Evolutionary conservation across 2,113 vertebrate genomes (phyloP).

Genomic region (Scalopus aquaticus): DNA sequence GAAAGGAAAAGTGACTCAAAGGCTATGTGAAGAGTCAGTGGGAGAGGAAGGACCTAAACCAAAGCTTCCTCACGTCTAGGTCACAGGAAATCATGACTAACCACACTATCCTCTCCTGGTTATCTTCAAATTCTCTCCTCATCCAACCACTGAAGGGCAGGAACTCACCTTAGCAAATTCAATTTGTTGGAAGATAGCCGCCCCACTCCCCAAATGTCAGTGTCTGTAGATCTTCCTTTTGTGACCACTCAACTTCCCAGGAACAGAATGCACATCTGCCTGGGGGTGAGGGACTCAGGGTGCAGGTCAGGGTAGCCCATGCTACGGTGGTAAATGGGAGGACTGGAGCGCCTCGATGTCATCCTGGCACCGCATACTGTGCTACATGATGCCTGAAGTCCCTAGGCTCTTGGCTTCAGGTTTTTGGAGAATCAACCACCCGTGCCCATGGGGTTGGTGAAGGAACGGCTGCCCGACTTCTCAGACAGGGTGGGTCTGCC

Average conservation of each 20-base stretch:
- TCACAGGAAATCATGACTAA: not conserved
- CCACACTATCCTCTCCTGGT: not conserved
- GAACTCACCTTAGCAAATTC: constrained; percentile 10
- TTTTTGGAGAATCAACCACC: not conserved
- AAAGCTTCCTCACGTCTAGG: not conserved
- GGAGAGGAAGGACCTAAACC: not conserved
- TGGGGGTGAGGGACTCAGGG: not conserved
- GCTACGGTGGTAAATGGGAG: not conserved
- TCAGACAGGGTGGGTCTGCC: not conserved
- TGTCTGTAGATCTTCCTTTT: not conserved
- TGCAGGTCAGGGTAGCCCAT: not conserved
- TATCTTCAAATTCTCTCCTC: not conserved
- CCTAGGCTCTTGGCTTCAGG: not conserved
- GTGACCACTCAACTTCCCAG: not conserved
- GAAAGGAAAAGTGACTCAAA: not conserved
- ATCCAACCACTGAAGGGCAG: not conserved
- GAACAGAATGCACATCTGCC: not conserved
- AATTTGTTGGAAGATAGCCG: not conserved
- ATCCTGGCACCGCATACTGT: not conserved
- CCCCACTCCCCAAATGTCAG: not conserved
- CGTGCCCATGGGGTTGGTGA: not conserved
- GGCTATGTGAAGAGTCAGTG: not conserved
- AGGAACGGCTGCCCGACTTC: not conserved
- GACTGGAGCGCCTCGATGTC: not conserved
- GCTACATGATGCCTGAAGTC: not conserved